phyloP scores from a whole-genome alignment of 2,888 invertebrate species.

The Cosmopolites sordidus region DNA sequence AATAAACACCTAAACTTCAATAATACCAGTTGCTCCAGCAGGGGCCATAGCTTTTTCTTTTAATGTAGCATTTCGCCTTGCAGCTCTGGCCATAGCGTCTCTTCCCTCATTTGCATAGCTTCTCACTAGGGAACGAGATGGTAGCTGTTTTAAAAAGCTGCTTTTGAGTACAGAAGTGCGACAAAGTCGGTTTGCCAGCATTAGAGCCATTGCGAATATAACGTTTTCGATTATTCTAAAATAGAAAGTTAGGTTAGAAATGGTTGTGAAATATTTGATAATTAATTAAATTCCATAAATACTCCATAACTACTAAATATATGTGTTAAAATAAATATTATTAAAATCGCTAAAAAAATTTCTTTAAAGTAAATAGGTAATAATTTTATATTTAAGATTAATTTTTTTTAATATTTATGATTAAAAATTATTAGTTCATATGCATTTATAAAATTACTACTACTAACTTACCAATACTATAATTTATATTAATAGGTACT shows the following conservation, averaged over 20 bases:
- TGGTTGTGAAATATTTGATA: not conserved
- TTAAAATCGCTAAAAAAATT: no score
- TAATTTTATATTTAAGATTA: no score
- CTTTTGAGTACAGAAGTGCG: slow-evolving; percentile 35
- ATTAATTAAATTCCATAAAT: no score
- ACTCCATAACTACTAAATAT: no score
- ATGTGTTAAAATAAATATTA: no score
- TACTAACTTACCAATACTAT: no score
- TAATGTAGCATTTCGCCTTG: slow-evolving; percentile 55
- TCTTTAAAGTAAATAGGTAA: no score
- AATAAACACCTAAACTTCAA: no score
- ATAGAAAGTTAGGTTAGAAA: not conserved
- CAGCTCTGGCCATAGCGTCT: slow-evolving; percentile 44
- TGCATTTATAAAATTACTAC: no score
- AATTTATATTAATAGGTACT: no score
- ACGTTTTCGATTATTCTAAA: not conserved
- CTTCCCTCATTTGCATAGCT: slow-evolving; percentile 55
- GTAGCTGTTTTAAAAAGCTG: slow-evolving; percentile 48
- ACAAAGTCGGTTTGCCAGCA: slow-evolving; percentile 40
- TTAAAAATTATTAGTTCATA: no score
- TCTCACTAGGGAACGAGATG: slow-evolving; percentile 48
- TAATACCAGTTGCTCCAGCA: slow-evolving; percentile 67
- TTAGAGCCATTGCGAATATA: slow-evolving; percentile 36
- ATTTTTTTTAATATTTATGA: no score
- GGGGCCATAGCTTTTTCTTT: slow-evolving; percentile 74